phyloP scores from a whole-genome alignment of 2,113 vertebrate species.

The Eulemur macaco region DNA sequence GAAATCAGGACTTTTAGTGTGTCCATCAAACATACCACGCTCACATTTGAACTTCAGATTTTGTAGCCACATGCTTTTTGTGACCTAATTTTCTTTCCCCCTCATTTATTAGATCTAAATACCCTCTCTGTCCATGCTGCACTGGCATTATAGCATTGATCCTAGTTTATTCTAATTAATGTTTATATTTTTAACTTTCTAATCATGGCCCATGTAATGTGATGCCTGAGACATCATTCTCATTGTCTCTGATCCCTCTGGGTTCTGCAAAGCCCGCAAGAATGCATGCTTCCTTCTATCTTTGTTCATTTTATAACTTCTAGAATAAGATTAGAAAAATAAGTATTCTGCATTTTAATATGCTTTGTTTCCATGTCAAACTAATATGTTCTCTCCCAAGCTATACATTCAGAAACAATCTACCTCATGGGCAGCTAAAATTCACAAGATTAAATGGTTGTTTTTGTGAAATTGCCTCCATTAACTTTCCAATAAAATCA shows the following conservation, averaged over 20 bases:
- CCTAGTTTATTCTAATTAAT: background rate
- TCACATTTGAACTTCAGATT: background rate
- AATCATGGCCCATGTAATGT: background rate
- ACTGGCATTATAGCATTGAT: background rate
- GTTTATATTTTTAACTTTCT: background rate
- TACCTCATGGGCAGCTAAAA: background rate
- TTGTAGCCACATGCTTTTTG: background rate
- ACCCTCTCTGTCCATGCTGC: background rate
- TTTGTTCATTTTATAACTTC: background rate
- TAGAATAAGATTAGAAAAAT: background rate
- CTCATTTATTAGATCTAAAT: background rate
- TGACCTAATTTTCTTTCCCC: background rate
- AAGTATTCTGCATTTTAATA: background rate
- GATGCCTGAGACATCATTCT: background rate
- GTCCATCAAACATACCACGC: background rate
- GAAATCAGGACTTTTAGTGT: no score
- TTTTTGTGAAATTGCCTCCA: background rate
- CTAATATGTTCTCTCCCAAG: background rate
- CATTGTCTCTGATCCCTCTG: background rate
- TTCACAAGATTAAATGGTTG: background rate
- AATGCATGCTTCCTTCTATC: background rate
- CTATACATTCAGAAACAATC: background rate
- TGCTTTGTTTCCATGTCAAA: background rate
- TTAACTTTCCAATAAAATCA: slow-evolving; percentile 13
- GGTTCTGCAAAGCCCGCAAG: background rate